Evolutionary conservation across 1,140 invertebrate species (phyloP).

Genomic region (Theocolax elegans): DNA sequence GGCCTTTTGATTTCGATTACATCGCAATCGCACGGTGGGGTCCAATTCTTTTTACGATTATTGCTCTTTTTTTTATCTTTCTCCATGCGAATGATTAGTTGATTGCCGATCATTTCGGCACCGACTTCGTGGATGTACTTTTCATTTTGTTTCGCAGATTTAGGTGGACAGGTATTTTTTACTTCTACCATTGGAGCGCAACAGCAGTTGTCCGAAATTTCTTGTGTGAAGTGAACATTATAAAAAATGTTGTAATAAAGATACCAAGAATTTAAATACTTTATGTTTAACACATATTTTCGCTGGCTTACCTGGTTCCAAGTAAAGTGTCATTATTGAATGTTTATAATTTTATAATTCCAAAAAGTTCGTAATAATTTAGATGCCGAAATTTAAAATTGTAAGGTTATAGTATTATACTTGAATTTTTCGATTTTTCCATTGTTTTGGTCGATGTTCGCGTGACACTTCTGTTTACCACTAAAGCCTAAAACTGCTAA

Average conservation of each 20-base stretch:
- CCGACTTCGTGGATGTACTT: slow-evolving; percentile 60
- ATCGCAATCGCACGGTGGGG: slow-evolving; percentile 59
- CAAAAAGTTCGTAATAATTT: too few relatives aligned
- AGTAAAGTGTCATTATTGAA: not conserved
- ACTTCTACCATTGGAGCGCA: slow-evolving; percentile 42
- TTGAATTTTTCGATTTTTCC: too few relatives aligned
- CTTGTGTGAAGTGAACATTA: too few relatives aligned
- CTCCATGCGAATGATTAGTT: slow-evolving; percentile 60
- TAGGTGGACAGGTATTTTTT: not conserved
- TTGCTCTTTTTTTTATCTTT: slow-evolving; percentile 52
- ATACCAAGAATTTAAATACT: too few relatives aligned
- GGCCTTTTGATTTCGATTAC: slow-evolving; percentile 58
- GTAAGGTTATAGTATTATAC: slow-evolving; percentile 1
- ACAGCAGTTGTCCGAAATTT: slow-evolving; percentile 30
- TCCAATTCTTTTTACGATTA: slow-evolving; percentile 50
- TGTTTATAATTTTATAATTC: slow-evolving; percentile 11
- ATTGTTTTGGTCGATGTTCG: too few relatives aligned
- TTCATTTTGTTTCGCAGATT: slow-evolving; percentile 3
- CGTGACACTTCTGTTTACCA: too few relatives aligned
- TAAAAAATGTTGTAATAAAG: too few relatives aligned
- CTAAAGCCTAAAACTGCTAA: too few relatives aligned
- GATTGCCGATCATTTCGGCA: slow-evolving; percentile 56
- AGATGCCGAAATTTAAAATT: too few relatives aligned
- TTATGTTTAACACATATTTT: too few relatives aligned
- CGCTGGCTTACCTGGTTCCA: slow-evolving; percentile 8